Base-by-base conservation (phyloP, 2,888 invertebrate species). In the Orthosia incerta region DNA sequence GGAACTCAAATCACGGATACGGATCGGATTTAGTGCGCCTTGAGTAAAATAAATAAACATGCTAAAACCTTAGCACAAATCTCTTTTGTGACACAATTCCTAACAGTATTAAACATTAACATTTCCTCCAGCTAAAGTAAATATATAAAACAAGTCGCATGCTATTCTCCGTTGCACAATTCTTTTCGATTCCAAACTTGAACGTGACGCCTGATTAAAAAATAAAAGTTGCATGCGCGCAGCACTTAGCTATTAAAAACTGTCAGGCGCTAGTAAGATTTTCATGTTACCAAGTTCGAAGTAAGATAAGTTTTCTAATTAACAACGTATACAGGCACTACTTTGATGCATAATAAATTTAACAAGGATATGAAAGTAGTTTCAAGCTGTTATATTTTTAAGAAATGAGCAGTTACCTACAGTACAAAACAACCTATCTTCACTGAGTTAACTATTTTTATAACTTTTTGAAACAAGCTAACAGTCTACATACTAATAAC, bases 221-320 rank as follows among this genome's bases (percentile, higher is more conserved):
- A 80, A 86, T 74, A 74, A 72, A 72, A 82, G 75, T 87, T 87
- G 76, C 80, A 83, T 67, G 62, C 71, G 56, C 61, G 60, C 72
- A 70, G 75, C 68, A 79, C 51, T 89, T 91, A 93, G 94, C 94
- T 92, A 89, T 92, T 89, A 72, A 55, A 87, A 91, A 89, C 69
- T 78, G 86, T 83, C 90, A 94, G 94, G 94, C 95, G 92, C 75
- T 83, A n/a, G 60, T 20, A 11, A 65, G 26, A 59, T 66, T 66
- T 74, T 83, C 78, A 72, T 72, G 63, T 64, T 76, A 59, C 2
- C 15, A 57, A 83, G 51, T 80, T 70, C 50, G 13, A 56, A 82
- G 50, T 63, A 3, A 3, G 67, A 23, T 46, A 82, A 82, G 83
- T 80, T 82, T 82, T 73, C 53, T 82, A 62, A 80, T 80, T 73